Evolutionary conservation across 2,888 invertebrate species (phyloP).

Genomic region (Philonicus albiceps): DNA sequence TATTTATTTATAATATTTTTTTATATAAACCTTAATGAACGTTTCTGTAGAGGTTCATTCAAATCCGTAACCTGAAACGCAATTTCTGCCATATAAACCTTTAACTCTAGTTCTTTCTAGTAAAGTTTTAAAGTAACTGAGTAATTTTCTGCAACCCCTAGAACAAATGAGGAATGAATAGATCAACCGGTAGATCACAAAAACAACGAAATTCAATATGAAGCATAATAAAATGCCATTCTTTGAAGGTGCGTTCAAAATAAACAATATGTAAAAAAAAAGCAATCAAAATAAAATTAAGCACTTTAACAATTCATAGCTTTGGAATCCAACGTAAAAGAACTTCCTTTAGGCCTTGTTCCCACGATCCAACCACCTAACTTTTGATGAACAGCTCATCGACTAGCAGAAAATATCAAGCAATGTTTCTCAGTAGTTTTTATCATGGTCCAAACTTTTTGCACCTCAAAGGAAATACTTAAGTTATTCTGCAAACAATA

Average conservation of each 20-base stretch:
- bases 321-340: background rate
- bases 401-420: background rate
- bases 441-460: background rate
- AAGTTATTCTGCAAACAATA: background rate
- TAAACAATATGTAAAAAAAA: background rate
- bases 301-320: background rate
- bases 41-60: no score
- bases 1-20: no score
- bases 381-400: background rate
- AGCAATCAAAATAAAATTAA: background rate
- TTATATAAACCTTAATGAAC: no score
- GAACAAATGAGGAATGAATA: background rate
- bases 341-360: background rate
- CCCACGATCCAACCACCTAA: background rate
- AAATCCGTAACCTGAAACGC: no score
- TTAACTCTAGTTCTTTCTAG: no score
- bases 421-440: background rate
- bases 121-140: background rate
- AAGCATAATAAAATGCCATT: background rate
- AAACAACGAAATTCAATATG: background rate
- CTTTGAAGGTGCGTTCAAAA: background rate
- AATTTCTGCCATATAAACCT: no score
- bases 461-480: background rate
- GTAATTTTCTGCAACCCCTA: background rate
- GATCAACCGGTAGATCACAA: background rate